phyloP scores from a whole-genome alignment of 1,140 invertebrate species.

The Tetraneura akinire region DNA sequence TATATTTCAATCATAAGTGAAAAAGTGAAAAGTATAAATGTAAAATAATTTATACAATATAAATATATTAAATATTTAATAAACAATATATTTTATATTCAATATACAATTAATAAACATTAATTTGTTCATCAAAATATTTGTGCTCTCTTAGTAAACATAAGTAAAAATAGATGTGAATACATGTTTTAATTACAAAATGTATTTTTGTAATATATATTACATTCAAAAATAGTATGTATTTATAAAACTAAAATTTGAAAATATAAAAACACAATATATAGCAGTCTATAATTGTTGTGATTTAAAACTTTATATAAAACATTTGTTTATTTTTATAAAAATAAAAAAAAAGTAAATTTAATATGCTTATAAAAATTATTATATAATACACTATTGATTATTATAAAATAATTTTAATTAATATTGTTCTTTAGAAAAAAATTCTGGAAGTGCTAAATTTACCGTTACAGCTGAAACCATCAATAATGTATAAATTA shows the following conservation, averaged over 20 bases:
- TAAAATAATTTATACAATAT: too few species aligned
- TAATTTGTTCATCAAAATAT: slow-evolving; percentile 1
- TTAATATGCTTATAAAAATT: too few species aligned
- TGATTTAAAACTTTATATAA: background rate
- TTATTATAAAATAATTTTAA: background rate
- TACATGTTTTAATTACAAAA: too few species aligned
- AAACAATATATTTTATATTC: slow-evolving; percentile 7
- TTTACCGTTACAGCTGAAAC: slow-evolving; percentile 76
- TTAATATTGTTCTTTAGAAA: slow-evolving; percentile 56
- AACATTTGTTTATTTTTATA: background rate
- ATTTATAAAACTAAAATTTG: too few species aligned
- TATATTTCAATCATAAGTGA: too few species aligned
- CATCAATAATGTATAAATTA: slow-evolving; percentile 76
- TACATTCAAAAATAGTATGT: too few species aligned
- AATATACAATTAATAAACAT: background rate
- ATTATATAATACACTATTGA: too few species aligned
- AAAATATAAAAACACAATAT: too few species aligned
- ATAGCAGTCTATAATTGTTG: background rate
- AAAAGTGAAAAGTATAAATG: too few species aligned
- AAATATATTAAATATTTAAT: too few species aligned
- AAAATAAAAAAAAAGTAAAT: background rate
- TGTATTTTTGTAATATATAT: too few species aligned
- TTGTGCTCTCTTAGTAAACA: background rate
- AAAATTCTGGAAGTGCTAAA: slow-evolving; percentile 66
- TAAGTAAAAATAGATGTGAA: too few species aligned